Conservation (phyloP, 1,140 invertebrate genomes). For the Lepidotrigona ventralis region DNA sequence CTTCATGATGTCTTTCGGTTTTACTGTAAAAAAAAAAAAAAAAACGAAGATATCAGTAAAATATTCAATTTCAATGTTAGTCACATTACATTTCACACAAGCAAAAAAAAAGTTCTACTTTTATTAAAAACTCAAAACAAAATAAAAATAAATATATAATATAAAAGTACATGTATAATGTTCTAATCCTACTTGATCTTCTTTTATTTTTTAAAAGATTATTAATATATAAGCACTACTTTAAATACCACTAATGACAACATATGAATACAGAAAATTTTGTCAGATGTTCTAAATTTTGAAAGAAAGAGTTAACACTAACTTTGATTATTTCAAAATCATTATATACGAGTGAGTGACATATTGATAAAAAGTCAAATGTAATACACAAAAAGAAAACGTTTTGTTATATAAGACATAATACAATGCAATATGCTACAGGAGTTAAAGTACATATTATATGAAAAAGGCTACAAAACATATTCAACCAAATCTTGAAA, state of each 20-base stretch:
- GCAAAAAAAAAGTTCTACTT: constrained; percentile 30
- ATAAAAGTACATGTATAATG: background rate
- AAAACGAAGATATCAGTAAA: constrained; percentile 30
- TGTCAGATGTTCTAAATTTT: background rate
- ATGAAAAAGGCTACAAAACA: background rate
- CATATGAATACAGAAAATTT: no score
- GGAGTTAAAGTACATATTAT: background rate
- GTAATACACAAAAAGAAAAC: no score
- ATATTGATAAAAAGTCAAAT: no score
- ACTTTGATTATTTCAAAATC: background rate
- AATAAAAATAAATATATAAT: background rate
- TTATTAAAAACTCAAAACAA: background rate
- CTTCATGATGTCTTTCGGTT: constrained; percentile 64
- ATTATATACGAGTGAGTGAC: no score
- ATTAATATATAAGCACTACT: background rate
- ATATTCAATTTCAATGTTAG: constrained; percentile 30
- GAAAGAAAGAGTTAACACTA: background rate
- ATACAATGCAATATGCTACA: background rate
- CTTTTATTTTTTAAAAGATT: constrained; percentile 5
- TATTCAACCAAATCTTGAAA: constrained; percentile 28
- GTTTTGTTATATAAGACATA: no score
- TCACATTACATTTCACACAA: constrained; percentile 40
- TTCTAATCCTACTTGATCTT: background rate
- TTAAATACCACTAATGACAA: background rate
- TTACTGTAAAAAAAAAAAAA: constrained; percentile 73